These are phyloP conservation scores for Drosophila eugracilis DNA, from an alignment of 1,140 invertebrate species.

Conservation along the genomic window DNA sequence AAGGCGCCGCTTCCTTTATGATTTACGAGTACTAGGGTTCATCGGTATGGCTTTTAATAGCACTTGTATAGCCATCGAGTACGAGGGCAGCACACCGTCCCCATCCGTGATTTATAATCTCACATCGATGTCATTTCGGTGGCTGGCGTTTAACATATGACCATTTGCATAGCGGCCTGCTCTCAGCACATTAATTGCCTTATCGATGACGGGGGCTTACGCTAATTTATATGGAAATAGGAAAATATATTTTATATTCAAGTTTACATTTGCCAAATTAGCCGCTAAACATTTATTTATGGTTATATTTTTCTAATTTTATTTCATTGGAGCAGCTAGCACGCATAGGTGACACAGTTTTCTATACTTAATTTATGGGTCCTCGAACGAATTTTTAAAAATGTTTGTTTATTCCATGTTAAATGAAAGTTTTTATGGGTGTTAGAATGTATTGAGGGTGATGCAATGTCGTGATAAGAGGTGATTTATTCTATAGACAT, in stretches of 20 bases:
- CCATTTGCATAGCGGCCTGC: constrained; percentile 36
- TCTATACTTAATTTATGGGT: not conserved
- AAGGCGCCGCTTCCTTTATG: constrained; percentile 13
- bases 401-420: too few species aligned
- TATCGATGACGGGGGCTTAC: constrained; percentile 7
- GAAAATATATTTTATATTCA: not conserved
- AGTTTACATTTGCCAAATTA: constrained; percentile 1
- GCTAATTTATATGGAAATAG: constrained; percentile 39
- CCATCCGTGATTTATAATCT: constrained; percentile 45
- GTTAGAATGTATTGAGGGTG: too few species aligned
- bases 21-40: constrained; percentile 28
- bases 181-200: constrained; percentile 11
- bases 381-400: too few species aligned
- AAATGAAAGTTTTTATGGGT: too few species aligned
- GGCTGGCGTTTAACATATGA: constrained; percentile 7
- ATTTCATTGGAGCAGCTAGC: not conserved
- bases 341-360: not conserved
- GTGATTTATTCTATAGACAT: too few species aligned
- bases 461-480: too few species aligned
- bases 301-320: not conserved
- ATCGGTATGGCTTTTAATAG: constrained; percentile 52
- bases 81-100: too few species aligned
- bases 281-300: constrained; percentile 1
- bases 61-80: constrained; percentile 24
- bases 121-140: constrained; percentile 51